These are phyloP conservation scores for Orthosia gracilis DNA, from an alignment of 2,888 invertebrate genomes.

Conservation along the genomic window DNA sequence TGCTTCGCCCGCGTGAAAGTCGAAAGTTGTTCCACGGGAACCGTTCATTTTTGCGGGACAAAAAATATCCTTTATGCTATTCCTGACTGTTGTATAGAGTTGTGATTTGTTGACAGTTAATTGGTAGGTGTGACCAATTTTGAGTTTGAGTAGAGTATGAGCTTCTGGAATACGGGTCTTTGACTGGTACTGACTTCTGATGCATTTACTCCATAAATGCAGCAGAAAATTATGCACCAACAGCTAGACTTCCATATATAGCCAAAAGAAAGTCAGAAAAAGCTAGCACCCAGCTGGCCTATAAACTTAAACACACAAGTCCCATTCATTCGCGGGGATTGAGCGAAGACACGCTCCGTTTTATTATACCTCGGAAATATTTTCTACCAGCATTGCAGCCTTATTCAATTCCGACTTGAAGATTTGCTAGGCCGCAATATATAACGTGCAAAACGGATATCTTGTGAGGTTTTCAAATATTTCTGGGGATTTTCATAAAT, in stretches of 20 bases:
- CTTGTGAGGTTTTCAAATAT: slow-evolving; percentile 47
- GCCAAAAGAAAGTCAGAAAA: slow-evolving; percentile 6
- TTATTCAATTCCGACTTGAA: slow-evolving; percentile 62
- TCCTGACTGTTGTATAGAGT: too few species aligned
- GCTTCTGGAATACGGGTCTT: too few species aligned
- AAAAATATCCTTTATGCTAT: too few species aligned
- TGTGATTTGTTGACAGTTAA: too few species aligned
- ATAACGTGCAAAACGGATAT: slow-evolving; percentile 54
- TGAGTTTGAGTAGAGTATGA: too few species aligned
- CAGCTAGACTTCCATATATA: background rate
- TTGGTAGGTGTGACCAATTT: too few species aligned
- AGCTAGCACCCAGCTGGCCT: slow-evolving; percentile 33
- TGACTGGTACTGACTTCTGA: too few species aligned
- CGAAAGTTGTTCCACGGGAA: too few species aligned
- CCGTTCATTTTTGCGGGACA: too few species aligned
- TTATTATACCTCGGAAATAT: slow-evolving; percentile 65
- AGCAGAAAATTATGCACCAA: background rate
- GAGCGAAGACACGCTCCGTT: slow-evolving; percentile 58
- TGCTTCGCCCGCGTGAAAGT: too few species aligned
- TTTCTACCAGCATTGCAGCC: slow-evolving; percentile 58
- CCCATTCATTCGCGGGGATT: slow-evolving; percentile 59
- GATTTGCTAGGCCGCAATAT: slow-evolving; percentile 57
- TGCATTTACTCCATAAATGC: too few species aligned
- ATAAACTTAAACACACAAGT: slow-evolving; percentile 62
- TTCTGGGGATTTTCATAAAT: slow-evolving; percentile 21